Base-by-base conservation (phyloP, 2,797 vertebrate species). In the Avahi laniger region DNA sequence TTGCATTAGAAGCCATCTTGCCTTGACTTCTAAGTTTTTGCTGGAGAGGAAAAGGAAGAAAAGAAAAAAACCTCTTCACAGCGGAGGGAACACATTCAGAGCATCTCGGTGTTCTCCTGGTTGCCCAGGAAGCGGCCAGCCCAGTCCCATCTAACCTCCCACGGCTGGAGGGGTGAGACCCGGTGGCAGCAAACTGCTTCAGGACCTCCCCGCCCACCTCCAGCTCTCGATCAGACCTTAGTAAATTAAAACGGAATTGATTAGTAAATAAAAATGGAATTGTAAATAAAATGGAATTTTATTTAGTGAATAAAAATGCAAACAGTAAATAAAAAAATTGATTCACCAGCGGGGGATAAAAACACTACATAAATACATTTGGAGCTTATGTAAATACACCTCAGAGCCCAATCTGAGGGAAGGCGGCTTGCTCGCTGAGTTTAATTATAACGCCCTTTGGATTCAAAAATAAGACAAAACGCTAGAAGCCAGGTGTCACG, bases 111-210 rank as follows among this genome's bases (percentile, higher is more conserved):
- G 92, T 96, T 57, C 97, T 97, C 97, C 91, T 96, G 94, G 81
- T 94, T 88, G 17, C 63, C 28, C 65, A 57, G 38, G 78, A 96
- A 90, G 89, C 61, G 76, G 57, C 87, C 48, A 96, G 86, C 92
- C 72, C 91, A 69, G 90, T 97, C 95, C 97, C 90, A 93, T 94
- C 97, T 94, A 69, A 91, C 96, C 97, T 97, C 95, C 89, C 96
- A 69, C 95, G 93, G 97, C 96, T 91, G 95, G 98, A 98, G 91
- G 97, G 97, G 76, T 97, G 88, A 83, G 72, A 82, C 94, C 98
- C 95, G 97, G 95, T 93, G 95, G 90, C 70, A 46, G 50, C 95
- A 97, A 95, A 94, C 96, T 82, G 92, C n/a, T 86, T 82, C 65
- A 18, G 80, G 5, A 46, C 80, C 96, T 97, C 89, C 88, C 86